Evolutionary conservation across 1,140 invertebrate species (phyloP), one percentile per base, ranked within the genome.

Genomic region (Apocrypta bakeri): DNA sequence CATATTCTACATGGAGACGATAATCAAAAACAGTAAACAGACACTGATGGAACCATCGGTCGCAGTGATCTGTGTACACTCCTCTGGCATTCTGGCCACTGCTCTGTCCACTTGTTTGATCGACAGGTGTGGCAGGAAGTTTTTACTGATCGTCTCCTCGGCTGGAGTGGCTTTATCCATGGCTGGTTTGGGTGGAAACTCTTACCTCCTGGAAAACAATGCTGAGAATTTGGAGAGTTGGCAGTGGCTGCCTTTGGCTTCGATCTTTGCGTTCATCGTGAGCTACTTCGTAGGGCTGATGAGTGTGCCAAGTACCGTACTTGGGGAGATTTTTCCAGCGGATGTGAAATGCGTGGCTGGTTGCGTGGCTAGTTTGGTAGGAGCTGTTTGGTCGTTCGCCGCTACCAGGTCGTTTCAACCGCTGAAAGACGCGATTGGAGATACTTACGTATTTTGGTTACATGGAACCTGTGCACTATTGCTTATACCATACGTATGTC

Each of bases 311-410:
- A 94, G 95, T 88, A 93, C 95, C 33, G 92, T 96, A 82, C 93
- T 95, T 81, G 94, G 95, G n/a, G 95, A 96, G 91, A 92, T 96
- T 84, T 96, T 96, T 87, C 94, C 95, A 3, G 93, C 94, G 3
- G 94, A 94, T 83, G 93, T 95, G 17, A 94, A 95, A 85, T 93
- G 94, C 14, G 92, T 94, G 73, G 95, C 95, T 7, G 93, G 94
- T 64, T 94, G 94, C 79, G 89, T 96, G 40, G 94, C 95, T 0
- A 94, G 95, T 74, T 93, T 95, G 79, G 94, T 94, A 85, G 96
- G 95, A 78, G 96, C 95, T 88, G 86, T 94, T 7, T 93, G 94
- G 79, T 95, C 95, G 75, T 96, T 96, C 84, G 89, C 95, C 2
- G 93, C 96, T 56, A 96, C 96, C 56, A 95, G 95, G 87, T 93